Conservation (phyloP, 1,140 invertebrate genomes). For the Campoletis sonorensis region DNA sequence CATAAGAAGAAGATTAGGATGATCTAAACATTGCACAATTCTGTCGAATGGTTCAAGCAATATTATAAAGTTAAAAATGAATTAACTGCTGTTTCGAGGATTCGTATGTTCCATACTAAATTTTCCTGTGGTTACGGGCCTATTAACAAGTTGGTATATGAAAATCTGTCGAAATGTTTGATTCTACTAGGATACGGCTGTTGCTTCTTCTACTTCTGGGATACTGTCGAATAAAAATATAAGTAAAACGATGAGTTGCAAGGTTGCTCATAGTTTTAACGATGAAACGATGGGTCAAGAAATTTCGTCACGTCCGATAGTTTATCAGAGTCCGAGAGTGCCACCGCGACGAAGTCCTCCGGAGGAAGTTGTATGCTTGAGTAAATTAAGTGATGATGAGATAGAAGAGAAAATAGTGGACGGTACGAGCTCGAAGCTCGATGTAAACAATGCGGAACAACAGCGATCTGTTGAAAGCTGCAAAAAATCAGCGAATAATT, state of each 20-base stretch:
- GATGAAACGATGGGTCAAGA: slow-evolving; percentile 34
- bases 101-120: neutral
- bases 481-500: slow-evolving; percentile 41
- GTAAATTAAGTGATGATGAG: neutral
- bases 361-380: slow-evolving; percentile 42
- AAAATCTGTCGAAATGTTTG: slow-evolving; percentile 59
- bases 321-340: slow-evolving; percentile 70
- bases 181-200: slow-evolving; percentile 73
- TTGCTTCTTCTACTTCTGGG: slow-evolving; percentile 61
- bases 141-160: slow-evolving; percentile 33
- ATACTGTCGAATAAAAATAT: slow-evolving; percentile 70
- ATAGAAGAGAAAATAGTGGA: neutral
- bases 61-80: no score
- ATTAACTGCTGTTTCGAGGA: no score
- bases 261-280: slow-evolving; percentile 68
- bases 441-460: neutral
- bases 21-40: no score
- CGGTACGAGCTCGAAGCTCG: neutral
- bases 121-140: slow-evolving; percentile 48
- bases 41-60: no score
- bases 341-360: slow-evolving; percentile 66
- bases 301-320: slow-evolving; percentile 61
- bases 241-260: slow-evolving; percentile 57
- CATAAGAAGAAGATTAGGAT: no score
- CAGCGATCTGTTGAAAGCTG: slow-evolving; percentile 29